A percentile compares a stretch with the other conserved stretches of the same genome.
Conservation (phyloP, 1,140 invertebrate species). For the Idris sp. region DNA sequence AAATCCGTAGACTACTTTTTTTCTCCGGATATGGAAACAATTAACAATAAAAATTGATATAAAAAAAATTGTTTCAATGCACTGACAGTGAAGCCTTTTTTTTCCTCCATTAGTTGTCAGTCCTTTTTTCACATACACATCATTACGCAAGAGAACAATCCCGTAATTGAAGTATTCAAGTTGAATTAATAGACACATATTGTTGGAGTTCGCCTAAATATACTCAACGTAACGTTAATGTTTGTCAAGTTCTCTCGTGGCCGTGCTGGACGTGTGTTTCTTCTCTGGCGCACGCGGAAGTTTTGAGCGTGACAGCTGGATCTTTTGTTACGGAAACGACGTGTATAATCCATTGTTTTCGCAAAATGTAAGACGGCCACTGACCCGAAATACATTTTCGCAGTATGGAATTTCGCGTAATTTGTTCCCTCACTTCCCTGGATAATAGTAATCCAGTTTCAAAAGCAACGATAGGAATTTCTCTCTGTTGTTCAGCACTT, state of each 20-base stretch:
- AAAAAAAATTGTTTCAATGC: no score
- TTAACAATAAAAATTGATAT: no score
- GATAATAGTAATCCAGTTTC: constrained; percentile 63
- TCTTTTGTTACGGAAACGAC: constrained; percentile 56
- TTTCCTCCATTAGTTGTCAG: no score
- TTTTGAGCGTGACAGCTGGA: constrained; percentile 52
- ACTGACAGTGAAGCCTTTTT: no score
- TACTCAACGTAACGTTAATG: constrained; percentile 21
- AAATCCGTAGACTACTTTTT: no score
- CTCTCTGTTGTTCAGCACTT: constrained; percentile 56
- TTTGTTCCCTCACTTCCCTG: constrained; percentile 41
- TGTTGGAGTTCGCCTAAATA: constrained; percentile 14
- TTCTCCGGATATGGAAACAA: no score
- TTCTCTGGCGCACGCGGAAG: constrained; percentile 27
- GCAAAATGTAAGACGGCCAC: constrained; percentile 53
- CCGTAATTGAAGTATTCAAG: no score
- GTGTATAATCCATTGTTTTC: constrained; percentile 54
- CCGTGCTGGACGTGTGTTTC: constrained; percentile 25
- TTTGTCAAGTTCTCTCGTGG: constrained; percentile 11
- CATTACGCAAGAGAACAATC: no score
- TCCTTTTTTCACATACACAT: no score
- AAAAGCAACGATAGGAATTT: constrained; percentile 54
- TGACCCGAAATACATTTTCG: constrained; percentile 56
- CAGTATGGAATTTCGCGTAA: constrained; percentile 48
- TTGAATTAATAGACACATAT: constrained; percentile 30